Evolutionary conservation across 1,140 invertebrate species (phyloP), one percentile per base, ranked within the genome.

Genomic region (Drosophila sechellia): DNA sequence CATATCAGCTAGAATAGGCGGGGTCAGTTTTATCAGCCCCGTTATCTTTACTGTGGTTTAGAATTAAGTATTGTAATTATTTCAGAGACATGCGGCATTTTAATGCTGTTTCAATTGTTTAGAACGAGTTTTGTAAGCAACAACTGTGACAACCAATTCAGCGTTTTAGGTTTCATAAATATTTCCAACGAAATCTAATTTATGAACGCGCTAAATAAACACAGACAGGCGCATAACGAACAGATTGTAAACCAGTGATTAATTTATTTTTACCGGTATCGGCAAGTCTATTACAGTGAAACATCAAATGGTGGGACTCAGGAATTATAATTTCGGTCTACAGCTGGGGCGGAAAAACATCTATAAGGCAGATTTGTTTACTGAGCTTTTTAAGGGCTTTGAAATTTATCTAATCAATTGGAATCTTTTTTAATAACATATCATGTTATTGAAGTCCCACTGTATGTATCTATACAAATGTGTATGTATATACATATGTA

Each of bases 221-320:
- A 48, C 42, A 57, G 42, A 45, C 34, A 27, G 12, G 10, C 17
- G 6, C 60, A 39, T 3, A 63, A 0, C 10, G 11, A 40, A 42
- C 66, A 35, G 42, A 57, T 57, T 70, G 50, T 56, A 31, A 43
- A 55, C 31, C 25, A 56, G 15, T 70, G 50, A 70, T 57, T 70
- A 49, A 57, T 40, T 48, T 35, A 39, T 46, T 69, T 56, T 49
- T 56, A 15, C 50, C 66, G 64, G 64, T 15, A 40, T 17, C 6
- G 17, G 25, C 4, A 1, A 13, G 12, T 46, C 43, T 39, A 12
- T 20, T 39, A 66, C 50, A 66, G 60, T 68, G 0, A 25, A 46
- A 22, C 40, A 8, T 40, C 1, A 3, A 13, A 12, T 10, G 27
- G 4, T 4, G 12, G 1, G 12, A 40, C 5, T 15, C 15, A 10